These are phyloP conservation scores for Pomatostomus ruficeps DNA, from an alignment of 2,113 vertebrate genomes.

Conservation along the genomic window DNA sequence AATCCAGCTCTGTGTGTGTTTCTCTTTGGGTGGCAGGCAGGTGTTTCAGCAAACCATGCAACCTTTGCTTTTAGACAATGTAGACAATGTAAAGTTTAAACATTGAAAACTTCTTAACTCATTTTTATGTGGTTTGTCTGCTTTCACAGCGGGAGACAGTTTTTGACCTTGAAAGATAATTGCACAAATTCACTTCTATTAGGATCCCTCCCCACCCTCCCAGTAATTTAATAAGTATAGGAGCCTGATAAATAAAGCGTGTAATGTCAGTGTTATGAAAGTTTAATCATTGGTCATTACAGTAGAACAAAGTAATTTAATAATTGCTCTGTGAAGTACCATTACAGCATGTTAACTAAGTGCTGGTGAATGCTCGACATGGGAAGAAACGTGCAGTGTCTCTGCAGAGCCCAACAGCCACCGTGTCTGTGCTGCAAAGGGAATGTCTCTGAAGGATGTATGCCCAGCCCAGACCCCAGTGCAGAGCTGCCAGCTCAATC, in stretches of 20 bases:
- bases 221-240: conserved; percentile 29
- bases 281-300: conserved; percentile 32
- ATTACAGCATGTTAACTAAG: conserved; percentile 3
- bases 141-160: not conserved
- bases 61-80: not conserved
- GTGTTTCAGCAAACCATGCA: not conserved
- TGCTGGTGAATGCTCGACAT: not conserved
- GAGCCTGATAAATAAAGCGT: not conserved
- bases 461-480: not conserved
- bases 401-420: not conserved
- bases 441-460: not conserved
- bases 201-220: not conserved
- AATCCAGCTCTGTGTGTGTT: not conserved
- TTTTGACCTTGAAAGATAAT: conserved; percentile 47
- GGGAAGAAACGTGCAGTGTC: not conserved
- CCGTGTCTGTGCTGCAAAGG: not conserved
- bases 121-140: not conserved
- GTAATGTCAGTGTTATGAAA: conserved; percentile 21
- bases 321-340: conserved; percentile 13
- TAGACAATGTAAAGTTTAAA: not conserved
- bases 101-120: not conserved
- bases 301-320: conserved; percentile 46
- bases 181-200: not conserved
- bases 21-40: not conserved
- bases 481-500: not conserved